Percentiles rank a stretch among this genome's conserved stretches.
These are phyloP conservation scores for Cenopis cana DNA, from an alignment of 2,888 invertebrate genomes.

Conservation along the genomic window DNA sequence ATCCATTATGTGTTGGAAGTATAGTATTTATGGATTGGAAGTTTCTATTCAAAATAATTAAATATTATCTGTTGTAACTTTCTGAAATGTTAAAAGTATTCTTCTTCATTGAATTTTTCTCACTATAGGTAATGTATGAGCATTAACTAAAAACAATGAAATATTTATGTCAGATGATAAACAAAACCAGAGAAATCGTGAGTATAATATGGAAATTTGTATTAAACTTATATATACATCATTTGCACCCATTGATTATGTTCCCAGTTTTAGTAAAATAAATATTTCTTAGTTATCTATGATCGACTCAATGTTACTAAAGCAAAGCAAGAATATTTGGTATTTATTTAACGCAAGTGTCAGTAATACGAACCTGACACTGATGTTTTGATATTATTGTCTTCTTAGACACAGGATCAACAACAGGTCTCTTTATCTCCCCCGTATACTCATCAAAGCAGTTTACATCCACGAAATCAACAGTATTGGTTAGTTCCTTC, in stretches of 20 bases:
- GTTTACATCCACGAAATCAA: constrained; percentile 47
- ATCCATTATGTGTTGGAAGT: not conserved
- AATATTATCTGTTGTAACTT: not conserved
- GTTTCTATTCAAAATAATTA: not conserved
- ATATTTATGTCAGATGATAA: not conserved
- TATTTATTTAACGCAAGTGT: constrained; percentile 22
- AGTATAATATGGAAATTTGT: not conserved
- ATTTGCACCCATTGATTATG: too few species aligned
- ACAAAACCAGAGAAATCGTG: not conserved
- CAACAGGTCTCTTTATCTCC: constrained; percentile 57
- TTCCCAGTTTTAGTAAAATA: not conserved
- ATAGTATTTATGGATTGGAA: not conserved
- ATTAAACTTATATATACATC: not conserved
- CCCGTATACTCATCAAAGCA: constrained; percentile 46
- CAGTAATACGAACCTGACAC: constrained; percentile 63
- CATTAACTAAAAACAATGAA: not conserved
- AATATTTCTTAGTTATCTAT: not conserved
- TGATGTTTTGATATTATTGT: constrained; percentile 67
- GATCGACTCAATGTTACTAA: not conserved
- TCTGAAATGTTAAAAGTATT: not conserved
- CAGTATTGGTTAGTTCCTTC: constrained; percentile 37
- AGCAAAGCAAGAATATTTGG: constrained; percentile 13
- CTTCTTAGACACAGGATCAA: constrained; percentile 64
- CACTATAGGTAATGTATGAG: not conserved
- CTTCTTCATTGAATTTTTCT: not conserved